Evolutionary conservation across 2,113 vertebrate species (phyloP).

Genomic region (Suricata suricatta): DNA sequence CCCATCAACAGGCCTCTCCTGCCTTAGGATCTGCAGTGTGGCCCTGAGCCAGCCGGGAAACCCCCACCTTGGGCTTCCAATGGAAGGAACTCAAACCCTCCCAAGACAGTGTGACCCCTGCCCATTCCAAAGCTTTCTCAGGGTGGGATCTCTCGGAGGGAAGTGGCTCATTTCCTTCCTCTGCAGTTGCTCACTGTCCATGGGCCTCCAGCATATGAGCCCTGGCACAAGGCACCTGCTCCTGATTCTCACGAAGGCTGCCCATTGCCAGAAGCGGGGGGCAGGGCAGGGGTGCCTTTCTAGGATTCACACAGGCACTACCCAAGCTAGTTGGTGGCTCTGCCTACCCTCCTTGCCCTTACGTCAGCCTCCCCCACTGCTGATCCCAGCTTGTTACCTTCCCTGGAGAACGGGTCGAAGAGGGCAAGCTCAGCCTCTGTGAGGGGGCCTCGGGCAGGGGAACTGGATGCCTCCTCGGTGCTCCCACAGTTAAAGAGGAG

Average conservation of each 20-base stretch:
- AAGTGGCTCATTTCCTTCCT: neutral
- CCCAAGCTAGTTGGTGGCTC: neutral
- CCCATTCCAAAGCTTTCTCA: neutral
- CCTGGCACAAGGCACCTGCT: neutral
- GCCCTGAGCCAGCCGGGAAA: neutral
- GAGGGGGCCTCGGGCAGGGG: slow-evolving; percentile 77
- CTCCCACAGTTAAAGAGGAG: slow-evolving; percentile 84
- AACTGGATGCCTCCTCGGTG: slow-evolving; percentile 80
- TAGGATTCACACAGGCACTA: neutral
- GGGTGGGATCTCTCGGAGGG: neutral
- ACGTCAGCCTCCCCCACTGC: no score
- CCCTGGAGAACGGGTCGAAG: slow-evolving; percentile 93
- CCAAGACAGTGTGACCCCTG: neutral
- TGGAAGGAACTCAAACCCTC: neutral
- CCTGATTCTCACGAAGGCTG: neutral
- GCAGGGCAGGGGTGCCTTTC: fast-evolving
- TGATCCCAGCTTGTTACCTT: slow-evolving; percentile 82
- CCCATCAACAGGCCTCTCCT: neutral
- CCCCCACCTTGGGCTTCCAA: neutral
- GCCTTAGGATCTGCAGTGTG: neutral
- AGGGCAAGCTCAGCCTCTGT: slow-evolving; percentile 90
- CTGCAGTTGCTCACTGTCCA: neutral
- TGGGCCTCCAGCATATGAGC: neutral
- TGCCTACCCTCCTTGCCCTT: neutral
- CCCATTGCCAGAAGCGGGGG: no score